A percentile compares a stretch with the other conserved stretches of the same genome.
phyloP scores from a whole-genome alignment of 2,888 invertebrate genomes.

The Rapana venosa region DNA sequence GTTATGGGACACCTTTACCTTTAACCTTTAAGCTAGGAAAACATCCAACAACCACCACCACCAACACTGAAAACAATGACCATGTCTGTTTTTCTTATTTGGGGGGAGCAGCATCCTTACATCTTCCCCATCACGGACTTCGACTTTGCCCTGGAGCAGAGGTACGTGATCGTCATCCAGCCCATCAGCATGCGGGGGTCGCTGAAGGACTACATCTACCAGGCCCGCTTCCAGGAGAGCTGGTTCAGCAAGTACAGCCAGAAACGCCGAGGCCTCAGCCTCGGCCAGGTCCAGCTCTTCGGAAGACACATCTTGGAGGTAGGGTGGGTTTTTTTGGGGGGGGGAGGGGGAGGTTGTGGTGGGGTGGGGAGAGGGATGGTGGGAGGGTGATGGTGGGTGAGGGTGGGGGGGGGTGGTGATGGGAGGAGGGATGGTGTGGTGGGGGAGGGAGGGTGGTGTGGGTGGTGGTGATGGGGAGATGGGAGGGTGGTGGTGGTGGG shows the following conservation, averaged over 20 bases:
- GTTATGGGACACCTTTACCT: too few species aligned
- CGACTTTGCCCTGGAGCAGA: slow-evolving; percentile 83
- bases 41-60: too few species aligned
- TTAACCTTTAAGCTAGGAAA: too few species aligned
- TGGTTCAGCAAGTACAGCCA: slow-evolving; percentile 88
- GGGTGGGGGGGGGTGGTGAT: too few species aligned
- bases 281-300: slow-evolving; percentile 87
- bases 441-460: too few species aligned
- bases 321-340: slow-evolving; percentile 2
- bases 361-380: too few species aligned
- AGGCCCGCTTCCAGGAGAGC: slow-evolving; percentile 90
- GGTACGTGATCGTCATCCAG: slow-evolving; percentile 85
- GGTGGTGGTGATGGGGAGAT: too few species aligned
- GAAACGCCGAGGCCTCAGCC: slow-evolving; percentile 83
- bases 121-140: slow-evolving; percentile 93
- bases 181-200: slow-evolving; percentile 92
- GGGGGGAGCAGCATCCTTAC: slow-evolving; percentile 95
- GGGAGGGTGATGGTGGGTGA: too few species aligned
- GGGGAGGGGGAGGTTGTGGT: too few species aligned
- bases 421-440: too few species aligned
- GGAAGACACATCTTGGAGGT: slow-evolving; percentile 70
- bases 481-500: too few species aligned
- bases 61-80: too few species aligned
- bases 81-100: slow-evolving; percentile 77
- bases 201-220: slow-evolving; percentile 84